Conservation (phyloP, 1,140 invertebrate genomes). For the Drosophila malerkotliana region DNA sequence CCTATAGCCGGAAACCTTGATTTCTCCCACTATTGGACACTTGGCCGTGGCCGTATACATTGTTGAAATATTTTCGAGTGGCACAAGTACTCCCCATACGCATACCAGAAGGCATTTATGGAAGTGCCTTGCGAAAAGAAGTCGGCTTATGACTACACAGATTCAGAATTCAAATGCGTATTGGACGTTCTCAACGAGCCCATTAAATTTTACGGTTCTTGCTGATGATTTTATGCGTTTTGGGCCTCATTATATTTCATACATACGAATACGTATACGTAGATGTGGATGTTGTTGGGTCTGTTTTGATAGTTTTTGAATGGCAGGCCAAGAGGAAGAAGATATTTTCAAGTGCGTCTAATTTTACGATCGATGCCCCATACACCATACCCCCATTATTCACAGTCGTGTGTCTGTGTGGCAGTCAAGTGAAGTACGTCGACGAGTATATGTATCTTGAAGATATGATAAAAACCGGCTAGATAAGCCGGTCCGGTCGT, state of each 20-base stretch:
- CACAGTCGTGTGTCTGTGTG: constrained; percentile 15
- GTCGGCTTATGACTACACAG: constrained; percentile 21
- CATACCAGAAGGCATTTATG: constrained; percentile 4
- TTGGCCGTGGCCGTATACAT: constrained; percentile 31
- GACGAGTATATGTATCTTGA: constrained; percentile 27
- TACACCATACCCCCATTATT: constrained; percentile 5
- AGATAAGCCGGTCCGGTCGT: constrained; percentile 37
- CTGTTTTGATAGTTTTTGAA: constrained; percentile 58
- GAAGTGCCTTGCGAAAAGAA: constrained; percentile 24
- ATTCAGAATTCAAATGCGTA: constrained; percentile 33
- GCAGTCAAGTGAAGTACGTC: constrained; percentile 8
- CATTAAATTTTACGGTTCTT: constrained; percentile 57
- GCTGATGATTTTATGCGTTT: constrained; percentile 65
- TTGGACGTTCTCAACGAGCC: constrained; percentile 43
- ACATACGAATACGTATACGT: constrained; percentile 3
- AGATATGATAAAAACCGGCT: constrained; percentile 54
- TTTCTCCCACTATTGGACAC: not conserved
- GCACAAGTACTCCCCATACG: constrained; percentile 6
- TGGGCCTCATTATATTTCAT: constrained; percentile 52
- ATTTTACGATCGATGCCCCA: constrained; percentile 55
- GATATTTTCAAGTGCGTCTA: constrained; percentile 52
- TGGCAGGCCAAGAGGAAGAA: constrained; percentile 44
- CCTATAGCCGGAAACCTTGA: not conserved
- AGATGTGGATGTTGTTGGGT: constrained; percentile 3
- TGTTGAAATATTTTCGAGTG: constrained; percentile 46